Evolutionary conservation across 1,140 invertebrate species (phyloP), one percentile per base, ranked within the genome.

Genomic region (Caenorhabditis brenneri): DNA sequence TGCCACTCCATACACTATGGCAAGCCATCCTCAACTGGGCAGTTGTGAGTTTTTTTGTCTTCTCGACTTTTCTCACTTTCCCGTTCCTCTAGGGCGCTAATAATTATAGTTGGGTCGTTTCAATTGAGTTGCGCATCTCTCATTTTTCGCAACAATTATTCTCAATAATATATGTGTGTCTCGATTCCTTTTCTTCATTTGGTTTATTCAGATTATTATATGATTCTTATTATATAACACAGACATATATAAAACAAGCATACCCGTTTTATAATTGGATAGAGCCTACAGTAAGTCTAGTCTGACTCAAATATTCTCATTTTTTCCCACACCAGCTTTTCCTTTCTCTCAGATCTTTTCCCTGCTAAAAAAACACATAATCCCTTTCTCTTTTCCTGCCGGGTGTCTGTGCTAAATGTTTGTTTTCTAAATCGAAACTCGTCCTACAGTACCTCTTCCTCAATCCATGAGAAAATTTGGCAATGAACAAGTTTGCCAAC

Each of bases 41-140:
- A 74, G n/a, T 74, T 74, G 65, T 74, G 65, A 74, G 65, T 74
- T 74, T 74, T 74, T 74, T 74, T 46, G 6, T 74, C 36, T 46
- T 74, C 36, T 74, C 31, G 31, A 36, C 15, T 74, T 46, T 74
- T 74, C 65, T 42, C 36, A 74, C 65, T 74, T 74, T 74, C 36
- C 65, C 36, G 36, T 42, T 24, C 36, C 24, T 55, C 53, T 24
- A 5, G 39, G 5, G 5, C 39, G 53, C 24, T 10, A 39, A 74
- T 74, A 74, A 74, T 74, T 74, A 74, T 31, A 42, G n/a, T 31
- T 22, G 29, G 58, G 29, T 19, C 58, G 16, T 27, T 74, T 74
- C 36, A 74, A 74, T 74, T 36, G 36, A 27, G 65, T 74, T 74
- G n/a, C 65, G 58, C 58, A 31, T 22, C 36, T 33, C 58, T n/a